Percentiles rank a stretch among this genome's conserved stretches.
Conservation (phyloP, 2,113 vertebrate species). For the Istiophorus platypterus region DNA sequence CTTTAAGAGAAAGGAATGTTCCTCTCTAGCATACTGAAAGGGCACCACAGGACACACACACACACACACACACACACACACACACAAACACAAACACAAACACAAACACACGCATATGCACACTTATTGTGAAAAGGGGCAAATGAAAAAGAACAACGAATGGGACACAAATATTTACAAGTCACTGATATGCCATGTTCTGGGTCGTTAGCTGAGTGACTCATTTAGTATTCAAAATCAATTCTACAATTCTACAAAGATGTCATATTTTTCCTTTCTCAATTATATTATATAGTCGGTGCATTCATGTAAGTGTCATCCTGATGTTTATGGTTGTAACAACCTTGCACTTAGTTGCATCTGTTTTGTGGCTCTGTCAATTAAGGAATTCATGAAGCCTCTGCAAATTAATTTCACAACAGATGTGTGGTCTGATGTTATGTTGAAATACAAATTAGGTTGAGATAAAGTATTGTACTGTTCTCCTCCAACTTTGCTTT, state of each 20-base stretch:
- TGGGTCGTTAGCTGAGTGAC: neutral
- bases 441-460: neutral
- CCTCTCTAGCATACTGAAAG: conserved; percentile 54
- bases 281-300: neutral
- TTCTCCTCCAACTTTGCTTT: neutral
- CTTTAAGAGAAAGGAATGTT: conserved; percentile 69
- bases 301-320: neutral
- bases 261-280: neutral
- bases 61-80: conserved; percentile 8
- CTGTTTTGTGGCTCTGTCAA: conserved; percentile 1
- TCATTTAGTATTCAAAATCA: neutral
- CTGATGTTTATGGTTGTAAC: neutral
- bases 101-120: too few relatives aligned
- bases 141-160: conserved; percentile 1
- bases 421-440: neutral
- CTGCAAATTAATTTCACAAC: neutral
- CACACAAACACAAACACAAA: neutral
- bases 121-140: neutral
- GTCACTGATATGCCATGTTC: neutral
- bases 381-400: neutral
- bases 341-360: neutral
- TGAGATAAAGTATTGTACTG: neutral
- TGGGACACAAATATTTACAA: neutral
- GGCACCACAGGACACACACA: conserved; percentile 18
- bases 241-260: neutral